These are phyloP conservation scores for Dysmachus trigonus DNA, from an alignment of 2,888 invertebrate genomes.

Conservation along the genomic window DNA sequence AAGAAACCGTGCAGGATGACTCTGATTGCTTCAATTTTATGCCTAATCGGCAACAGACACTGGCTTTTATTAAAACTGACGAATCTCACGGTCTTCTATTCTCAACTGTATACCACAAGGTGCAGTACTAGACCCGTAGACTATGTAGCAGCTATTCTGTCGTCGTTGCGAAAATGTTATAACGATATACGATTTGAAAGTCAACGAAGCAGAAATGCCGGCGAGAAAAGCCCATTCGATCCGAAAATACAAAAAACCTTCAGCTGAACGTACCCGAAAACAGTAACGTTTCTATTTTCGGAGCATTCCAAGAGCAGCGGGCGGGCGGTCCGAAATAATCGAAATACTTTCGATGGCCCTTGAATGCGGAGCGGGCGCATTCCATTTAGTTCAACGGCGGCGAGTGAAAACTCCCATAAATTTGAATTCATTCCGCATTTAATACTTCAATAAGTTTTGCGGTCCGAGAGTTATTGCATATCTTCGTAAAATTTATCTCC, in stretches of 20 bases:
- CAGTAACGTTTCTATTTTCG: background rate
- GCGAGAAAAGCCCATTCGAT: background rate
- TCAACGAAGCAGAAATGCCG: background rate
- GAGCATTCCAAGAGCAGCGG: background rate
- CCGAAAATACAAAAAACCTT: background rate
- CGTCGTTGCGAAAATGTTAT: background rate
- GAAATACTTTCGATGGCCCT: background rate
- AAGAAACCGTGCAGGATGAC: background rate
- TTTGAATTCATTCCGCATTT: conserved; percentile 20
- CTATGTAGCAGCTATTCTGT: background rate
- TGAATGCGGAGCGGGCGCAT: background rate
- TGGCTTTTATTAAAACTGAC: background rate
- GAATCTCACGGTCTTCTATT: background rate
- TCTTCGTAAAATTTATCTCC: conserved; percentile 18
- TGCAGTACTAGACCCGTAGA: background rate
- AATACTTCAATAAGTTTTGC: conserved; percentile 23
- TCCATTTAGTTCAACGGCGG: background rate
- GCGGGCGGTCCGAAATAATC: background rate
- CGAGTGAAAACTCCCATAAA: conserved; percentile 12
- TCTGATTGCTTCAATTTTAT: background rate
- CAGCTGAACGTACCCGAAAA: background rate
- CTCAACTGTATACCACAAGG: background rate
- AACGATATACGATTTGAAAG: background rate
- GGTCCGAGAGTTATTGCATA: background rate
- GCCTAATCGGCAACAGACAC: background rate